Evolutionary conservation across 1,140 invertebrate species (phyloP), one percentile per base, ranked within the genome.

Genomic region (Drosophila sproati): DNA sequence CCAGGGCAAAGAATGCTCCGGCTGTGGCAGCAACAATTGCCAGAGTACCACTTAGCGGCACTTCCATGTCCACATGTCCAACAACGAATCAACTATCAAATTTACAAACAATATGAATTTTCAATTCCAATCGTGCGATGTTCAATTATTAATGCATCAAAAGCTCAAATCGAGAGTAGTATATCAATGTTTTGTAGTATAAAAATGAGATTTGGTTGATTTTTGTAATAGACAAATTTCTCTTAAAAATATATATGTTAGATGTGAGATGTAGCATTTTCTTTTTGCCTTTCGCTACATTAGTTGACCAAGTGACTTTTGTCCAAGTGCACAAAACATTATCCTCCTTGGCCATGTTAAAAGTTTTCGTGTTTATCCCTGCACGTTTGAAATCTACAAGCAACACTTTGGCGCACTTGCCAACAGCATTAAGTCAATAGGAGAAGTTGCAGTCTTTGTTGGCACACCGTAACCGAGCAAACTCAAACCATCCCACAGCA

Each of bases 351-450:
- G 37, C 47, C 28, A 59, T 67, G 7, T 43, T 0, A 3, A 73
- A 73, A 73, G 62, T 73, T 73, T 67, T 67, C 48, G 39, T 60
- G 55, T 59, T 67, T 74, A 61, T 64, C 43, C 60, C 20, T 35
- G 48, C 3, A 6, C 29, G 1, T 3, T 41, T 12, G 6, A 57
- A 76, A 70, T 77, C 63, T 77, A 78, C 52, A 60, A 66, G 43
- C 62, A 82, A 83, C 81, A 77, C 66, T 82, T 82, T 54, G 62
- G 52, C 68, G 79, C 77, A 87, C 69, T 89, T 88, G 63, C 77
- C 85, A 88, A 83, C 71, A 89, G 80, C 83, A 76, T 75, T 89
- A 89, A 83, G 77, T 89, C 80, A 88, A 88, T 80, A 83, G 60
- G 80, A 82, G 88, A 88, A 88, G 80, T 88, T 88, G 41, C 34